Evolutionary conservation across 2,797 vertebrate species (phyloP).

Genomic region (Coranthus polyacanthus): DNA sequence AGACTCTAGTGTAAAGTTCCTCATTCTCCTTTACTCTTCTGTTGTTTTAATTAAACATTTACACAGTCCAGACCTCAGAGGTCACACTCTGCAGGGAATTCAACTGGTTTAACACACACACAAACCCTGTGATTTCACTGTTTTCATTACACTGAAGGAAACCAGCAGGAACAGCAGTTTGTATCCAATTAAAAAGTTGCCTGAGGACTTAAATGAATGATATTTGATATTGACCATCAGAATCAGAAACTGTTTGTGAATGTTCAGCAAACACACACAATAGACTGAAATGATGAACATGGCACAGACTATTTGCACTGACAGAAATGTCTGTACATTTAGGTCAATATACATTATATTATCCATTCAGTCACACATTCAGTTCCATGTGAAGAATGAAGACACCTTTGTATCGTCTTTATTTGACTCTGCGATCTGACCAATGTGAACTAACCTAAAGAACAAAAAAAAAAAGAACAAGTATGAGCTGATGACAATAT

Average conservation of each 20-base stretch:
- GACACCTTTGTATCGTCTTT: too few species aligned
- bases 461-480: too few species aligned
- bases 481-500: too few species aligned
- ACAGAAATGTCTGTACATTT: too few species aligned
- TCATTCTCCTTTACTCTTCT: slow-evolving; percentile 25
- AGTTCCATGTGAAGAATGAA: too few species aligned
- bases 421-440: too few species aligned
- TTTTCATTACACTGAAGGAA: slow-evolving; percentile 7
- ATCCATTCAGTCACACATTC: too few species aligned
- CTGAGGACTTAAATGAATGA: slow-evolving; percentile 4
- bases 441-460: too few species aligned
- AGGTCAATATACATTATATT: too few species aligned
- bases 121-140: slow-evolving; percentile 4
- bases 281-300: background rate
- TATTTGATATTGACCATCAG: background rate
- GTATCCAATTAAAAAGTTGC: slow-evolving; percentile 11
- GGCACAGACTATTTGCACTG: slow-evolving; percentile 7
- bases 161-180: slow-evolving; percentile 1
- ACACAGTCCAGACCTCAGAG: slow-evolving; percentile 42
- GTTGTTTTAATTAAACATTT: slow-evolving; percentile 64
- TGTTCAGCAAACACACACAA: background rate
- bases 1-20: slow-evolving; percentile 29
- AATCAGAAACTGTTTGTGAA: background rate
- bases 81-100: slow-evolving; percentile 30
- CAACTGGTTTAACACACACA: background rate